Evolutionary conservation across 1,140 invertebrate genomes (phyloP), one percentile per base, ranked within the genome.

Genomic region (Drosophila ohnishii): DNA sequence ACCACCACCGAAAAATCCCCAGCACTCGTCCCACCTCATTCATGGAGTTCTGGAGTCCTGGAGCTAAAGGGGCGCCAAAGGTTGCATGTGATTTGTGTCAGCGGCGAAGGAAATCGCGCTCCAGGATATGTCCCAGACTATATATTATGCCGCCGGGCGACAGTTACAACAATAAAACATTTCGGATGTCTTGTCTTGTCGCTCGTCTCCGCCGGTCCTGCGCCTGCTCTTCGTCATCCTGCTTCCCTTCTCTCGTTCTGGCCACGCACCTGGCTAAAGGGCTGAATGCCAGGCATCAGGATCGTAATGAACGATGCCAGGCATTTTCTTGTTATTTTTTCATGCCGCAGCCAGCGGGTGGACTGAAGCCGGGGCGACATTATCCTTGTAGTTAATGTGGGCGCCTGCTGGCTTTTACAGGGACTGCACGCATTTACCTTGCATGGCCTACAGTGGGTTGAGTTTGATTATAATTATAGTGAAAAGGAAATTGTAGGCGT

Each of bases 101-200:
- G 56, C 66, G 58, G 71, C 55, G 39, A 63, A 73, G 64, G 51
- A 55, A 37, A 55, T 58, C 28, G 51, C 60, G 57, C 60, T 63
- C 44, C 75, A 75, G 82, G 80, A 72, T 86, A 58, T 71, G 78
- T 56, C 64, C 60, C 83, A 65, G 83, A 87, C 83, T 88, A 87
- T 87, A 88, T 87, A 88, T 87, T 88, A 87, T 78, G 77, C 73
- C 73, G 76, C 64, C 74, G 55, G 72, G 80, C 84, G 84, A 88
- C 84, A 88, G 76, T 84, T 88, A 88, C 84, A 84, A 88, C 84
- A 88, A 89, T 88, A 87, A 87, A 87, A 83, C 83, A 87, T 88
- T 87, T 83, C 79, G 79, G 79, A 86, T 79, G 84, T 72, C 80
- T 80, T 85, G 76, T 75, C 83, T 77, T 77, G 74, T 48, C 62